Conservation (phyloP, 2,113 vertebrate species). For the Arenaria interpres region DNA sequence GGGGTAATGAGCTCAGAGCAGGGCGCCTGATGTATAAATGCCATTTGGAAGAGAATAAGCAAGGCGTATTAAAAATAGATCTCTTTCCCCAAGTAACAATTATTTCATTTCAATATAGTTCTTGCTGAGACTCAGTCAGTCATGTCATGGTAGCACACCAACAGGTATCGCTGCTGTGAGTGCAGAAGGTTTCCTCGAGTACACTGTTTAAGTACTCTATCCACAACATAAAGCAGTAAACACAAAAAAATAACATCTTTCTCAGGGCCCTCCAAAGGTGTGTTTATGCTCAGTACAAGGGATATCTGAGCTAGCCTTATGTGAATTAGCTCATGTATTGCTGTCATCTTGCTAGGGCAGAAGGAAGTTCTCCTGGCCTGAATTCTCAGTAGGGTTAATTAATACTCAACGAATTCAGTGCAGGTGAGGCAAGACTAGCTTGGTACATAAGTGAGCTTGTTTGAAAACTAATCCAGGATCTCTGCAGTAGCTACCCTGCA, state of each 20-base stretch:
- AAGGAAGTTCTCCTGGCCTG: neutral
- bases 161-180: neutral
- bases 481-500: neutral
- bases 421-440: neutral
- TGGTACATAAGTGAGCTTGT: neutral
- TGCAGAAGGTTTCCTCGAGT: neutral
- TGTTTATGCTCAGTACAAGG: rapidly evolving
- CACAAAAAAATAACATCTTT: neutral
- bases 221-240: neutral
- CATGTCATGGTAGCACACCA: neutral
- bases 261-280: neutral
- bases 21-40: neutral
- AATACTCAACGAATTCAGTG: rapidly evolving
- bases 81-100: neutral
- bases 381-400: neutral
- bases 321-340: neutral
- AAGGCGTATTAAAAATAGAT: neutral
- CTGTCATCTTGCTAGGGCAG: neutral
- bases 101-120: neutral
- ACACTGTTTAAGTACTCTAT: neutral
- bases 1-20: neutral
- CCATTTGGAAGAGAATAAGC: neutral
- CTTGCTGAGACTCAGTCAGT: neutral
- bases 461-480: neutral
- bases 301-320: neutral